Percentiles rank a stretch among this genome's conserved stretches.
Evolutionary conservation across 2,888 invertebrate genomes (phyloP).

Genomic region (Hypena proboscidalis): DNA sequence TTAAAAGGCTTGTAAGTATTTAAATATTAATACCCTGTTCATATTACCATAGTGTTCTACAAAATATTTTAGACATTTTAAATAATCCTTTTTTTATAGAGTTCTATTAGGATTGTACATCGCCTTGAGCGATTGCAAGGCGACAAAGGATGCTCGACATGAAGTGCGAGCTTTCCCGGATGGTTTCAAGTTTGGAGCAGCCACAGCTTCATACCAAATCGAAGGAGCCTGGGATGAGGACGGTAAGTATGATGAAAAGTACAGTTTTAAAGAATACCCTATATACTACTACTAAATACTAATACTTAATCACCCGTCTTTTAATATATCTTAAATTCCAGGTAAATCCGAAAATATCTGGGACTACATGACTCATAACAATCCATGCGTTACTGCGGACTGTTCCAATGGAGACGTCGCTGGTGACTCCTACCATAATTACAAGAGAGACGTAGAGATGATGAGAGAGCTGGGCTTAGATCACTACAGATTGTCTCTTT

Average conservation of each 20-base stretch:
- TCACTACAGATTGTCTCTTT: slow-evolving; percentile 84
- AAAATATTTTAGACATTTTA: too few species aligned
- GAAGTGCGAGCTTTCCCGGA: slow-evolving; percentile 22
- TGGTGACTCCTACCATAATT: slow-evolving; percentile 86
- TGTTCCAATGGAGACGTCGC: slow-evolving; percentile 85
- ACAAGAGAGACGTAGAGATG: slow-evolving; percentile 81
- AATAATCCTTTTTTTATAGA: not conserved
- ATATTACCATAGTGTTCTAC: too few species aligned
- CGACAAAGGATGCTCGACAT: not conserved
- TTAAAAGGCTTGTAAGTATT: not conserved
- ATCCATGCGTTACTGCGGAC: slow-evolving; percentile 76
- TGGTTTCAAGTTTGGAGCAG: slow-evolving; percentile 46
- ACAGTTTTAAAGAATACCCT: too few species aligned
- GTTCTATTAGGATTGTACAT: not conserved
- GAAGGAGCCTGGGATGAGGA: slow-evolving; percentile 56
- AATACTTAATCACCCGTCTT: too few species aligned
- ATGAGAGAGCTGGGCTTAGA: slow-evolving; percentile 74
- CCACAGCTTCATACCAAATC: slow-evolving; percentile 52
- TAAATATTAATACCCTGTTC: not conserved
- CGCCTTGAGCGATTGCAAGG: slow-evolving; percentile 3
- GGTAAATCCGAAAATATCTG: slow-evolving; percentile 86
- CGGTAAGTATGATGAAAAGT: too few species aligned
- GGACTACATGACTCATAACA: slow-evolving; percentile 84
- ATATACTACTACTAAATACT: too few species aligned
- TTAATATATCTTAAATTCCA: slow-evolving; percentile 24